Base-by-base conservation (phyloP, 30 jellyfish, hydroid and myxozoan species). In the Hydra vulgaris region DNA sequence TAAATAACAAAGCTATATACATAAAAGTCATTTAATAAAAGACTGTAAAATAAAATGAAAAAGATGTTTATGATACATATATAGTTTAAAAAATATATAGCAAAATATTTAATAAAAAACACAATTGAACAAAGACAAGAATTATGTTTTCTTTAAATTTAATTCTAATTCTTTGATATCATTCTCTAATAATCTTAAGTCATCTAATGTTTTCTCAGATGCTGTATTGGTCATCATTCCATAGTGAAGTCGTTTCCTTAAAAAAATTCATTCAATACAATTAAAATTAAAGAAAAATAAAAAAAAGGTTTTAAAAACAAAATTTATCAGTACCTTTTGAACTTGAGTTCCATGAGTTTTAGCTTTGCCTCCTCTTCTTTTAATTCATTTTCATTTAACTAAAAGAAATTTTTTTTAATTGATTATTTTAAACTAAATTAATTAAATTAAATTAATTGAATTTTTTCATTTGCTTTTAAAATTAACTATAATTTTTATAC, bases 171-270 rank as follows among this genome's bases (percentile, higher is more conserved):
- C 24, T 17, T 52, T 24, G 20, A 78, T 78, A 0, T 78, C 56
- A 7, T 78, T 61, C 24, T 78, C 85, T 24, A 78, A 18, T 21
- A 20, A 24, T 61, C 68, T 16, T n/a, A 78, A 55, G 12, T 78
- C 85, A 53, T 78, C 76, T 8, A 78, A 20, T 20, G 85, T 78
- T 54, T 66, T 19, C 1, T 19, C 54, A 0, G 85, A 27, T 24
- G 85, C 85, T 22, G 74, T 24, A 53, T 78, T 78, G 7, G 85
- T 78, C 85, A 78, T 78, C 85, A 78, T 78, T 8, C 53, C 67
- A 27, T 24, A 66, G 26, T 78, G 68, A 17, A 78, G 24, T 18
- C 85, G n/a, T 40, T 23, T 78, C 54, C 85, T 78, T 18, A 20
- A 78, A 53, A 7, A n/a, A n/a, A n/a, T n/a, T n/a, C n/a, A n/a